These are phyloP conservation scores for Muraenolepis orangiensis DNA, from an alignment of 2,797 vertebrate genomes.

Conservation along the genomic window DNA sequence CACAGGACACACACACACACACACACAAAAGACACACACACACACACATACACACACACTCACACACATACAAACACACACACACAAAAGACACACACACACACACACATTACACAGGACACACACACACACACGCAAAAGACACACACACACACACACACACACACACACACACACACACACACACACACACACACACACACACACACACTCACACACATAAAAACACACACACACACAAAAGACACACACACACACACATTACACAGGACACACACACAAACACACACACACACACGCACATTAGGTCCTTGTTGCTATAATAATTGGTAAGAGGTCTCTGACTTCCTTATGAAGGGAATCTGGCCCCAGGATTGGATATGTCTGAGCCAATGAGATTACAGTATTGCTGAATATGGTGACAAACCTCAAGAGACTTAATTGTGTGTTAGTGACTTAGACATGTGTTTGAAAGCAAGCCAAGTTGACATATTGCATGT, in stretches of 20 bases:
- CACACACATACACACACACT: no score
- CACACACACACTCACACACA: neutral
- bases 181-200: slow-evolving; percentile 7
- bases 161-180: neutral
- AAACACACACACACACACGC: no score
- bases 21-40: no score
- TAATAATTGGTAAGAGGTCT: slow-evolving; percentile 63
- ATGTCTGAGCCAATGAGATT: slow-evolving; percentile 65
- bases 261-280: slow-evolving; percentile 12
- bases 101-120: no score
- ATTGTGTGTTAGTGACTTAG: slow-evolving; percentile 56
- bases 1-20: no score
- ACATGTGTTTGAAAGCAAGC: no score
- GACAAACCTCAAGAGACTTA: slow-evolving; percentile 57
- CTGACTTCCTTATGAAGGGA: slow-evolving; percentile 60
- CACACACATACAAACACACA: no score
- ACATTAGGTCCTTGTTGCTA: slow-evolving; percentile 47
- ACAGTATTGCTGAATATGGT: slow-evolving; percentile 48
- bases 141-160: neutral
- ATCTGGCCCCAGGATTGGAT: slow-evolving; percentile 58
- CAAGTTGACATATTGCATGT: no score
- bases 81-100: no score
- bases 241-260: neutral
- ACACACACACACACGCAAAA: no score
- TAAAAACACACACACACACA: neutral